Conservation (phyloP, 2,797 vertebrate genomes). For the Poliocrania exsul region DNA sequence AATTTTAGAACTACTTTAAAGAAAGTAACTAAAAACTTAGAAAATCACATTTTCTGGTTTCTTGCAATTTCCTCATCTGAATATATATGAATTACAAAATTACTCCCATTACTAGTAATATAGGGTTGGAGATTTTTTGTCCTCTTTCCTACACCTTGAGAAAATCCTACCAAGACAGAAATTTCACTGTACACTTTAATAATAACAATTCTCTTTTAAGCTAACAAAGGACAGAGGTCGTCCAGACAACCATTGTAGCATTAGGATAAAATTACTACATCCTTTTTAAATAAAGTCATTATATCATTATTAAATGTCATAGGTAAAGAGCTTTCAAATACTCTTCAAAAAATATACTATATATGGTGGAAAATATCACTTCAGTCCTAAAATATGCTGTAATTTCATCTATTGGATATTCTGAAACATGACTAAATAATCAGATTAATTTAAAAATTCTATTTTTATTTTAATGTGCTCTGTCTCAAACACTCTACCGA, state of each 20-base stretch:
- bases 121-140: rapidly evolving
- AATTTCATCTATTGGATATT: not conserved
- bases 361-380: not conserved
- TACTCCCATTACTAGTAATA: not conserved
- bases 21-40: constrained; percentile 11
- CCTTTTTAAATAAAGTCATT: not conserved
- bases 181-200: not conserved
- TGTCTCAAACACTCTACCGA: not conserved
- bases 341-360: not conserved
- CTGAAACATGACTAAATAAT: not conserved
- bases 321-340: not conserved
- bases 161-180: not conserved
- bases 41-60: not conserved
- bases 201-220: not conserved
- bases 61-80: not conserved
- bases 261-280: not conserved
- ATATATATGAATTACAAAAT: not conserved
- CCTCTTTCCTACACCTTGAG: not conserved
- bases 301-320: not conserved
- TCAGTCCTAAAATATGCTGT: not conserved
- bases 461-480: not conserved
- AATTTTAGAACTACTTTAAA: constrained; percentile 24
- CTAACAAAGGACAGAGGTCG: not conserved
- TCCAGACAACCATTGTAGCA: not conserved
- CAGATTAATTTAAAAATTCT: not conserved